phyloP scores from a whole-genome alignment of 2,797 vertebrate species.

The Buphagus erythrorhynchus region DNA sequence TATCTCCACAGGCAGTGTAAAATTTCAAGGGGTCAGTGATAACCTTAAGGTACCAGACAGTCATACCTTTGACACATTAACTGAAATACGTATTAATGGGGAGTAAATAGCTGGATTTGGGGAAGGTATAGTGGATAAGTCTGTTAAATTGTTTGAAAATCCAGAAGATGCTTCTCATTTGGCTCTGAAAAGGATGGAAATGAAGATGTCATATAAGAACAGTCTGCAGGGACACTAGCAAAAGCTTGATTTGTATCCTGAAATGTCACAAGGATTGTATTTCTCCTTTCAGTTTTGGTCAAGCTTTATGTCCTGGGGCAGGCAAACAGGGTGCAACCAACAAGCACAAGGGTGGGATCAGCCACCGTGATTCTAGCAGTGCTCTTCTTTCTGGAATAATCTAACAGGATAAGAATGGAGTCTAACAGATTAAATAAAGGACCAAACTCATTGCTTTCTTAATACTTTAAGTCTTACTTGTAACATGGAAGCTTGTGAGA shows the following conservation, averaged over 20 bases:
- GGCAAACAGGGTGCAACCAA: background rate
- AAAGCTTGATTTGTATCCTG: background rate
- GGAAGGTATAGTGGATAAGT: background rate
- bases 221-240: background rate
- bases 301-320: background rate
- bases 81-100: background rate
- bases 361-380: background rate
- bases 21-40: background rate
- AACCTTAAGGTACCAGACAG: background rate
- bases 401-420: conserved; percentile 48
- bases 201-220: background rate
- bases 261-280: background rate
- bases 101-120: background rate
- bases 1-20: background rate
- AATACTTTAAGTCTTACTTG: conserved; percentile 61
- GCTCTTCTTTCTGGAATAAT: background rate
- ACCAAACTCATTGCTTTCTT: conserved; percentile 9
- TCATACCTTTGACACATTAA: background rate
- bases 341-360: background rate
- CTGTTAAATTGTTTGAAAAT: conserved; percentile 7
- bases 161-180: background rate
- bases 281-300: background rate
- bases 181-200: background rate
- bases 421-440: conserved; percentile 59
- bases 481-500: conserved; percentile 44